Evolutionary conservation across 1,140 invertebrate species (phyloP), one percentile per base, ranked within the genome.

Genomic region (Daktulosphaira vitifoliae): DNA sequence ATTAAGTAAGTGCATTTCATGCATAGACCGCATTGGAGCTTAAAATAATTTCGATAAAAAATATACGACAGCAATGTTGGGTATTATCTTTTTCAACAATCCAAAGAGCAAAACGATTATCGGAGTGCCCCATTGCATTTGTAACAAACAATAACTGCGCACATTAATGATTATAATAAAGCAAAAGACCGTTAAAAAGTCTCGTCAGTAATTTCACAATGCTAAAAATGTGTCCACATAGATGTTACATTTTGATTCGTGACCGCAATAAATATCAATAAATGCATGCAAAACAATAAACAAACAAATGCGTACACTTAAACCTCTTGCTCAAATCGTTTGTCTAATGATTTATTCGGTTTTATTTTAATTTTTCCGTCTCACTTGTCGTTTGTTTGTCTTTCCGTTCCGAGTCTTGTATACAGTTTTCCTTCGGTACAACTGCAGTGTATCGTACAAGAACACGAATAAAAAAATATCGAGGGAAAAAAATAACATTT

Each of bases 191-290:
- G 29, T 53, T 38, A 56, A 42, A 25, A 42, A 56, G n/a, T 44
- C 53, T 20, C 53, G 13, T 56, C 22, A 22, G 37, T n/a, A n/a
- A n/a, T n/a, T n/a, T n/a, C n/a, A n/a, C n/a, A n/a, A n/a, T n/a
- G 44, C 44, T 62, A 38, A 25, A 62, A 62, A 44, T 25, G 42
- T 42, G 56, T 62, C 39, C 56, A 25, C 25, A 62, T 13, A 39
- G 56, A 62, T 62, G 44, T 62, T 33, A 62, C 56, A 48, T 62
- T 62, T 62, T 62, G 42, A 48, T 62, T 62, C 56, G 39, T 22
- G 42, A 25, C 56, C 54, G 29, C 46, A 62, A 48, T 48, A 62
- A 42, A 33, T 33, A 33, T 33, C n/a, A n/a, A n/a, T n/a, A n/a
- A n/a, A n/a, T n/a, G 53, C 18, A 56, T 25, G 33, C 15, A 48